Percentiles rank a stretch among this genome's conserved stretches.
These are phyloP conservation scores for Gymnocephalus cernua DNA, from an alignment of 2,113 vertebrate species.

Conservation along the genomic window DNA sequence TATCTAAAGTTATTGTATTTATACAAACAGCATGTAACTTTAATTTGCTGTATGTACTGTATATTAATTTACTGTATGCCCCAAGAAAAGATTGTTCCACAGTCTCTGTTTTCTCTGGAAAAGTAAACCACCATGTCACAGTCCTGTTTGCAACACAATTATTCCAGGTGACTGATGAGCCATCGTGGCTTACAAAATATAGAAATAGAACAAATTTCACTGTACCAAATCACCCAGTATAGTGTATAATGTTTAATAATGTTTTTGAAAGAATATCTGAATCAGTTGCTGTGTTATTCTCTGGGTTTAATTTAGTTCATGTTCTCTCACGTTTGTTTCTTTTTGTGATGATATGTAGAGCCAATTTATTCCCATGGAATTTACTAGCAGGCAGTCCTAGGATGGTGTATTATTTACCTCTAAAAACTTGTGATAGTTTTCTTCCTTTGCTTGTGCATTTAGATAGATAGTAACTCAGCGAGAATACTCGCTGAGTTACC, in stretches of 20 bases:
- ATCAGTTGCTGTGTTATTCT: conserved; percentile 6
- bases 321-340: background rate
- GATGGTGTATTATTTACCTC: background rate
- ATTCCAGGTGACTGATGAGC: background rate
- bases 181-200: background rate
- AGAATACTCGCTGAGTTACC: background rate
- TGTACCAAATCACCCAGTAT: background rate
- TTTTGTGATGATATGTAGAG: background rate
- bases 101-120: background rate
- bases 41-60: conserved; percentile 1
- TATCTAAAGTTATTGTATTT: conserved; percentile 6
- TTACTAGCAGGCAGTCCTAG: too few relatives aligned
- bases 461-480: too few relatives aligned
- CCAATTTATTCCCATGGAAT: background rate
- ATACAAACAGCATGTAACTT: conserved; percentile 10
- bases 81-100: background rate
- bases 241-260: background rate
- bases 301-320: background rate
- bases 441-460: background rate
- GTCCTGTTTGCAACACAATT: background rate
- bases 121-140: background rate
- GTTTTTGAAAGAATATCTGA: background rate
- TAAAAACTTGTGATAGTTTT: background rate
- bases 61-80: background rate
- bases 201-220: background rate